Evolutionary conservation across 2,888 invertebrate species (phyloP), one percentile per base, ranked within the genome.

Genomic region (Watsonalla cultraria): DNA sequence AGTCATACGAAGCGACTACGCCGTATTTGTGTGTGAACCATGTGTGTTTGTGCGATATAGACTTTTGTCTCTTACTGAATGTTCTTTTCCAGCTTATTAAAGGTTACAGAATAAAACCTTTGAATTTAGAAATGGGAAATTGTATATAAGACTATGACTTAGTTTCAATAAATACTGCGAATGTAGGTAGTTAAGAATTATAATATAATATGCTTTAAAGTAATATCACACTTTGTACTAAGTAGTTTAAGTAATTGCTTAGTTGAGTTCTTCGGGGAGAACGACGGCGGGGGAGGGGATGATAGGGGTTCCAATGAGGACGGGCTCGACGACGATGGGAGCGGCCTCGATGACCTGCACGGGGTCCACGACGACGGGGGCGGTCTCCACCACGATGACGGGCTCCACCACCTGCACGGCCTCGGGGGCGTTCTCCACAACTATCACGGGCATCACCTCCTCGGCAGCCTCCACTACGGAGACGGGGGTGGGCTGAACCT

Each of bases 231-330:
- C 24, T 24, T 24, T 24, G 24, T n/a, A n/a, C n/a, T n/a, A n/a
- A n/a, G n/a, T n/a, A n/a, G n/a, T n/a, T n/a, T n/a, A 24, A 24
- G 4, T 24, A 2, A 24, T 24, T 37, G 51, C 60, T 76, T 76
- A 79, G 71, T 77, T 77, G 54, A 79, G 75, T 50, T 51, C 59
- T 15, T 73, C 77, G 47, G 80, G 80, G 24, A 74, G 66, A 47
- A 59, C 55, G 55, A 74, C 59, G 15, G 60, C 70, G 52, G 73
- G 66, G 33, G 60, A 51, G 39, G 69, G 65, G 35, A 64, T 42
- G 45, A 65, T 33, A 52, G 68, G 69, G n/a, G 55, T 52, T 11
- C 61, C 60, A 51, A 55, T 51, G 42, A 56, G 47, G 39, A 66
- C 60, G 46, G 65, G 55, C 52, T 54, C 60, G 0, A 59, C 55